A percentile compares a stretch with the other conserved stretches of the same genome.
Evolutionary conservation across 2,888 invertebrate species (phyloP).

Genomic region (Acleris sparsana): DNA sequence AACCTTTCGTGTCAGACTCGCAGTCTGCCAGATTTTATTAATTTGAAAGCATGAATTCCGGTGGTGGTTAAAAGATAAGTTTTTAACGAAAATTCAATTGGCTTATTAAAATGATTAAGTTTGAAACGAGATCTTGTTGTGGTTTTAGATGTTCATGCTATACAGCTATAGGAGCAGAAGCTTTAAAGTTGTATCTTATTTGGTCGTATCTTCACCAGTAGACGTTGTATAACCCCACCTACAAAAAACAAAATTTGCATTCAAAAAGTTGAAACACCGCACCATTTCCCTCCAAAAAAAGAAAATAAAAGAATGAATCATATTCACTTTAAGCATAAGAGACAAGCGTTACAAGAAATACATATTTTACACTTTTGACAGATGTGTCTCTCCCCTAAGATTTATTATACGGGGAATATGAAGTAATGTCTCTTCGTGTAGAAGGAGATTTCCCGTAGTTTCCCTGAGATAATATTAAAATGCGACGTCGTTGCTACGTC

Average conservation of each 20-base stretch:
- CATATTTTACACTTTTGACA: conserved; percentile 82
- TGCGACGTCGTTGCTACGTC: conserved; percentile 60
- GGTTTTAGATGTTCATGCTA: no score
- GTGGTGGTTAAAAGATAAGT: no score
- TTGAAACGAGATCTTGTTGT: no score
- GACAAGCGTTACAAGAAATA: conserved; percentile 70
- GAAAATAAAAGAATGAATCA: conserved; percentile 52
- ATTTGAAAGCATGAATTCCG: no score
- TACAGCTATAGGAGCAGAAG: no score
- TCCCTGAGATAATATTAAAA: conserved; percentile 64
- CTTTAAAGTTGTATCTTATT: no score
- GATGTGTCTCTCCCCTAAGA: conserved; percentile 75
- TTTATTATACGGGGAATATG: conserved; percentile 75
- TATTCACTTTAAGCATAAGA: conserved; percentile 56
- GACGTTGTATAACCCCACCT: background rate
- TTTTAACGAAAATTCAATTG: no score
- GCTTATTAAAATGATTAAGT: no score
- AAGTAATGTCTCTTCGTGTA: conserved; percentile 65
- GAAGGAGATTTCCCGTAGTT: conserved; percentile 67
- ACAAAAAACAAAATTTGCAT: background rate
- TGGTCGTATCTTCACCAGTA: no score
- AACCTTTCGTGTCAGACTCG: no score
- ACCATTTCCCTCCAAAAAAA: conserved; percentile 32
- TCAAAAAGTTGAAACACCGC: background rate
- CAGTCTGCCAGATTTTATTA: no score